phyloP scores from a whole-genome alignment of 2,113 vertebrate species.

The Sylvietta virens region DNA sequence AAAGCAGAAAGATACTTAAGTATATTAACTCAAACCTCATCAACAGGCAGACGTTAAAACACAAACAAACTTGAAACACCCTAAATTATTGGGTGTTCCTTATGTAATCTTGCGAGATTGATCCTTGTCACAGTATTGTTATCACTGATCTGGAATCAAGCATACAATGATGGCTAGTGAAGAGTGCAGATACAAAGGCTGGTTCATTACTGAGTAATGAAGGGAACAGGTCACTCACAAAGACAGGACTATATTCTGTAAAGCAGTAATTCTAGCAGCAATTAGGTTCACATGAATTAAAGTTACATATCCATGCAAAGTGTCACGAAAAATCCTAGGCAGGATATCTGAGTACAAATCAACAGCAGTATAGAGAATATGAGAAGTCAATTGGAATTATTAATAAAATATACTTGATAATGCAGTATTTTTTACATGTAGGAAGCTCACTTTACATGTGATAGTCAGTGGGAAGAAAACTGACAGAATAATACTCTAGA shows the following conservation, averaged over 20 bases:
- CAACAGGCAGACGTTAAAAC: background rate
- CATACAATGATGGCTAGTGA: background rate
- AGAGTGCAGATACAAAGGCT: background rate
- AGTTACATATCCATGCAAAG: background rate
- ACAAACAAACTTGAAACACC: background rate
- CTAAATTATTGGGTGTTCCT: background rate
- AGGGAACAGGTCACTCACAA: background rate
- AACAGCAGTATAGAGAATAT: background rate
- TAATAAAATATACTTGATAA: background rate
- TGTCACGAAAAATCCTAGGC: background rate
- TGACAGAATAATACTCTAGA: background rate
- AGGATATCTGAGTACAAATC: background rate
- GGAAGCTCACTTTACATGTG: background rate
- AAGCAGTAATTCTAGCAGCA: background rate
- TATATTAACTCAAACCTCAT: background rate
- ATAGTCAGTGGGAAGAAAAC: background rate
- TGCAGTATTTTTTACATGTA: background rate
- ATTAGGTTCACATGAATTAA: background rate
- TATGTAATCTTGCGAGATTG: background rate
- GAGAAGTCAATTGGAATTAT: background rate
- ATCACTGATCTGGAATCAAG: background rate
- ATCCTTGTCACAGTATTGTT: background rate
- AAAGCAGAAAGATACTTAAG: background rate
- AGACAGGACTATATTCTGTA: background rate
- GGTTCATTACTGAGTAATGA: background rate